Conservation (phyloP, 2,113 vertebrate species). For the Myocastor coypus region DNA sequence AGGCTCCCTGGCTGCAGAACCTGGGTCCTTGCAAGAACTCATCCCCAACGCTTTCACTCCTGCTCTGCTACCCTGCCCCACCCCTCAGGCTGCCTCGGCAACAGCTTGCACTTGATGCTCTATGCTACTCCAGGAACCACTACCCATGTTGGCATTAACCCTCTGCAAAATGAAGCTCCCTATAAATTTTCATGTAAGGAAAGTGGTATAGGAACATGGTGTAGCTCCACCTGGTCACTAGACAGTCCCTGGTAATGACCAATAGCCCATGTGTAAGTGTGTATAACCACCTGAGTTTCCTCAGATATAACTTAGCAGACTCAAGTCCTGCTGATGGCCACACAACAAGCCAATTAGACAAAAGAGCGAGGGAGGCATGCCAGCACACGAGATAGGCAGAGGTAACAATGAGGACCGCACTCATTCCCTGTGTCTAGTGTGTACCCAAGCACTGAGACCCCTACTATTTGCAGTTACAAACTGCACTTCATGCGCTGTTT, state of each 20-base stretch:
- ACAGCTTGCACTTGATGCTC: too few species aligned
- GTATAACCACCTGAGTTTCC: neutral
- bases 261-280: neutral
- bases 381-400: neutral
- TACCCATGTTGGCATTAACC: rapidly evolving
- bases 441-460: neutral
- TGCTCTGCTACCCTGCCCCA: neutral
- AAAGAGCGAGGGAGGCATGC: neutral
- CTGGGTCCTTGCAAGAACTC: neutral
- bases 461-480: neutral
- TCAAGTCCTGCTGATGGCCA: neutral
- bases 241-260: neutral
- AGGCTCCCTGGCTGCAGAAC: neutral
- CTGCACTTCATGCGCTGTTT: neutral
- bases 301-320: neutral
- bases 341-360: neutral
- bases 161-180: neutral
- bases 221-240: rapidly evolving
- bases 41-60: too few species aligned
- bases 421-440: neutral
- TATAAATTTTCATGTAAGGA: neutral
- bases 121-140: neutral
- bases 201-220: neutral
- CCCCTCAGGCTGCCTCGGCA: neutral
- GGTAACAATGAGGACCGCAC: neutral